Percentiles rank a stretch among this genome's conserved stretches.
Evolutionary conservation across 2,113 vertebrate species (phyloP).

Genomic region (Mesitornis unicolor): DNA sequence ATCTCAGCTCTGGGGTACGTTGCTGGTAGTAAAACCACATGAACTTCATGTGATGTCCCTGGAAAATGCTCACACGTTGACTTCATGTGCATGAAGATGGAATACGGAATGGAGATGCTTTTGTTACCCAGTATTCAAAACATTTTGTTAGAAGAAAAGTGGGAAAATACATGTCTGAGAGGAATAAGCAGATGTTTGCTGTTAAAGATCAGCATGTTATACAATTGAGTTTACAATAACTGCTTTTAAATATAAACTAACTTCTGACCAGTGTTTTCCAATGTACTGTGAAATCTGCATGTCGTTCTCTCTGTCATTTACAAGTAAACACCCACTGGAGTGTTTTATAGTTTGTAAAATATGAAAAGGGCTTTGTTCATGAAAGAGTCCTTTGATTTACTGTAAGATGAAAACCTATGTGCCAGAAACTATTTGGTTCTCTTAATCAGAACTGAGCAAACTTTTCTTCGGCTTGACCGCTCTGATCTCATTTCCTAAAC

Average conservation of each 20-base stretch:
- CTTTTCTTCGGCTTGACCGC: not conserved
- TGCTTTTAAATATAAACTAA: constrained; percentile 46
- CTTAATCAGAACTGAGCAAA: constrained; percentile 23
- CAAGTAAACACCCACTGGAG: constrained; percentile 39
- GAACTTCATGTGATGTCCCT: not conserved
- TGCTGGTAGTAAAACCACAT: constrained; percentile 2
- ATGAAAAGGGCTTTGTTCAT: constrained; percentile 32
- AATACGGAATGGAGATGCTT: not conserved
- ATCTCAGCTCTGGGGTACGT: not conserved
- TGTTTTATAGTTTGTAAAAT: constrained; percentile 36
- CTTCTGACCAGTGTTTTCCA: constrained; percentile 51
- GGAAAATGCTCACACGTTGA: not conserved
- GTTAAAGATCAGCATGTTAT: constrained; percentile 51
- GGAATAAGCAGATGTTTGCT: constrained; percentile 50
- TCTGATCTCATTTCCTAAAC: constrained; percentile 33
- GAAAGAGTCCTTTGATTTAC: constrained; percentile 29
- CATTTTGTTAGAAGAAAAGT: constrained; percentile 7
- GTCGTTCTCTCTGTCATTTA: constrained; percentile 33
- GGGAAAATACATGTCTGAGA: constrained; percentile 40
- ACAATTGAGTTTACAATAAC: constrained; percentile 33
- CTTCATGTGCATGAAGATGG: not conserved
- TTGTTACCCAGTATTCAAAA: not conserved
- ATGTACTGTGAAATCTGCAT: constrained; percentile 1
- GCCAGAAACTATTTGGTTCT: not conserved
- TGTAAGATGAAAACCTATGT: constrained; percentile 27